Conservation (phyloP, 2,113 vertebrate genomes). For the Serinus canaria region DNA sequence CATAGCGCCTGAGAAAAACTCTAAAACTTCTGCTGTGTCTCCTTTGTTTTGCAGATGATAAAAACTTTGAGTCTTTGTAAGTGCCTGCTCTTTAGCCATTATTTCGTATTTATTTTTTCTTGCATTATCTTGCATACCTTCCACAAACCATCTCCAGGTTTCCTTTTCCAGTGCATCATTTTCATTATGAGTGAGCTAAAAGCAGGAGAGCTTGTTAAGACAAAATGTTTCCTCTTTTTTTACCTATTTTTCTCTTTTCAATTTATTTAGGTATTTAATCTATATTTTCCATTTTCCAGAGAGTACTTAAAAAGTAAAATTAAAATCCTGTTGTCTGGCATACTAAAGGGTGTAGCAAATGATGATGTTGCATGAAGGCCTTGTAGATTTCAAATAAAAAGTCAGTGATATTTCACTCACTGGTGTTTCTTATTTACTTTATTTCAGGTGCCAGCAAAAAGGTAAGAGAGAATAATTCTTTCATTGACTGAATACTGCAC, state of each 20-base stretch:
- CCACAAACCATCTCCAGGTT: background rate
- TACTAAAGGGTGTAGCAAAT: background rate
- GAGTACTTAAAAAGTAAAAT: background rate
- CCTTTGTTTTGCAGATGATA: background rate
- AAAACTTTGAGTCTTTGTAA: background rate
- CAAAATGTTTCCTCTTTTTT: background rate
- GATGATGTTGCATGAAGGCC: background rate
- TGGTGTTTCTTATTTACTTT: background rate
- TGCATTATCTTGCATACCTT: background rate
- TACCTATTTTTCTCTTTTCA: background rate
- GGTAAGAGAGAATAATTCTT: background rate
- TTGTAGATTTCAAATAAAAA: background rate
- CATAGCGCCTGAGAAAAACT: background rate
- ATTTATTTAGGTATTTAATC: background rate
- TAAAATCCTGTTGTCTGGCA: background rate
- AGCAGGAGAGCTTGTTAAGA: background rate
- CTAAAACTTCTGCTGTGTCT: background rate
- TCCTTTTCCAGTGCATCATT: background rate
- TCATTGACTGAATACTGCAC: background rate
- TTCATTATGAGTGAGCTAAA: background rate
- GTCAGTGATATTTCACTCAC: background rate
- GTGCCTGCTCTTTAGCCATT: background rate
- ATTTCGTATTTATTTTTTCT: background rate
- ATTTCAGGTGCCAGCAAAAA: background rate
- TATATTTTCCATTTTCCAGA: background rate